Base-by-base conservation (phyloP, 2,888 invertebrate genomes). In the Dioctria rufipes region DNA sequence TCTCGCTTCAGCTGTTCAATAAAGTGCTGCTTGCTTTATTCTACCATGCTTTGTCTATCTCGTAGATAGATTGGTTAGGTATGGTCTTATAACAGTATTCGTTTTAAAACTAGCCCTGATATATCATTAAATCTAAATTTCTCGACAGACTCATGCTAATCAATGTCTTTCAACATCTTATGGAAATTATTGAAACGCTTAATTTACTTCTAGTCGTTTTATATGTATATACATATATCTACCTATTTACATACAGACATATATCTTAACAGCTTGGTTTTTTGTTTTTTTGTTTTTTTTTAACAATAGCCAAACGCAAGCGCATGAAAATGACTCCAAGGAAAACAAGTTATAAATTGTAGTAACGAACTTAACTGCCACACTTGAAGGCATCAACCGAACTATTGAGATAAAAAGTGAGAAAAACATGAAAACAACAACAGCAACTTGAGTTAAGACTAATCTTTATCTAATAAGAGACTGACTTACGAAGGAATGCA, bases 161-260 rank as follows among this genome's bases (percentile, higher is more conserved):
- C 69, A 54, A 54, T 46, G 54, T n/a, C 54, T 69, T 51, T 51
- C 69, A 51, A n/a, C 69, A 51, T 11, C 69, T 78, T 78, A 78
- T 78, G 78, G 78, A 78, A 78, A 78, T 78, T 78, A 42, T 78
- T 25, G 54, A 42, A 66, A 66, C 78, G 66, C 66, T 78, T 65
- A 78, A 78, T 78, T 78, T 65, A 66, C 40, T 2, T 25, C 66
- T 8, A 60, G 4, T 8, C 73, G 25, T 40, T 73, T 73, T 73
- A 73, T 73, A 60, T 13, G n/a, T n/a, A 37, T 39, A 42, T 58
- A 58, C 73, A 25, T 25, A 25, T 25, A 25, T 25, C 25, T 25
- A 25, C 25, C 2, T 1, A 25, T 2, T 25, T 25, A 25, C 25
- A 25, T 25, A 25, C 25, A 25, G 0, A 25, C 2, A 25, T 2